Evolutionary conservation across 2,113 vertebrate genomes (phyloP).

Genomic region (Tichodroma muraria): DNA sequence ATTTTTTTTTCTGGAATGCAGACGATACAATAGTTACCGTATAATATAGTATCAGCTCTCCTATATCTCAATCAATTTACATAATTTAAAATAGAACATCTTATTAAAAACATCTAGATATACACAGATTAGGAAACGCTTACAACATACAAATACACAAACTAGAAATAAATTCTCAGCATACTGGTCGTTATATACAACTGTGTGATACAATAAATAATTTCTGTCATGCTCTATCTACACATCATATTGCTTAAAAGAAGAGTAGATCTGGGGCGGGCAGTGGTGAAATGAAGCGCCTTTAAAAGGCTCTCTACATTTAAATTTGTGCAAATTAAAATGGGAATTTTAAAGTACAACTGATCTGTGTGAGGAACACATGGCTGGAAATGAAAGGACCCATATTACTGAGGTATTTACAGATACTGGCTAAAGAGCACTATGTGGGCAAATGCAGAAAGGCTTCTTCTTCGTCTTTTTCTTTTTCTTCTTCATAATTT

Average conservation of each 20-base stretch:
- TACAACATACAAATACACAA: constrained; percentile 99
- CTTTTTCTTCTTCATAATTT: constrained; percentile 30
- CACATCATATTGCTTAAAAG: constrained; percentile 99
- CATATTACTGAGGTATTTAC: constrained; percentile 99
- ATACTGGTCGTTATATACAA: constrained; percentile 98
- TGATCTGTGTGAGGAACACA: constrained; percentile 71
- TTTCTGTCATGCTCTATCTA: constrained; percentile 99
- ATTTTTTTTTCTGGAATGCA: constrained; percentile 89
- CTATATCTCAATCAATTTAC: constrained; percentile 98
- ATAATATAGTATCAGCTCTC: constrained; percentile 97
- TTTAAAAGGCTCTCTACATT: constrained; percentile 73
- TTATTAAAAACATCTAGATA: constrained; percentile 99
- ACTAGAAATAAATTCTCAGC: constrained; percentile 98
- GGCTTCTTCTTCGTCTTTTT: constrained; percentile 62
- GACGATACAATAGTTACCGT: constrained; percentile 91
- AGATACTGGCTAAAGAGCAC: constrained; percentile 98
- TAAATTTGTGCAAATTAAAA: constrained; percentile 80
- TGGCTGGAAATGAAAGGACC: constrained; percentile 85
- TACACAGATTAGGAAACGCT: constrained; percentile 99
- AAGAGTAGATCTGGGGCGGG: constrained; percentile 83
- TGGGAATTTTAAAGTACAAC: constrained; percentile 69
- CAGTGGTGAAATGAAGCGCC: constrained; percentile 68
- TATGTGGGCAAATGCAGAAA: constrained; percentile 88
- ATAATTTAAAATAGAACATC: constrained; percentile 99
- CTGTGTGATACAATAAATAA: constrained; percentile 93